These are phyloP conservation scores for Rhopalosiphum maidis DNA, from an alignment of 1,140 invertebrate species.

Conservation along the genomic window DNA sequence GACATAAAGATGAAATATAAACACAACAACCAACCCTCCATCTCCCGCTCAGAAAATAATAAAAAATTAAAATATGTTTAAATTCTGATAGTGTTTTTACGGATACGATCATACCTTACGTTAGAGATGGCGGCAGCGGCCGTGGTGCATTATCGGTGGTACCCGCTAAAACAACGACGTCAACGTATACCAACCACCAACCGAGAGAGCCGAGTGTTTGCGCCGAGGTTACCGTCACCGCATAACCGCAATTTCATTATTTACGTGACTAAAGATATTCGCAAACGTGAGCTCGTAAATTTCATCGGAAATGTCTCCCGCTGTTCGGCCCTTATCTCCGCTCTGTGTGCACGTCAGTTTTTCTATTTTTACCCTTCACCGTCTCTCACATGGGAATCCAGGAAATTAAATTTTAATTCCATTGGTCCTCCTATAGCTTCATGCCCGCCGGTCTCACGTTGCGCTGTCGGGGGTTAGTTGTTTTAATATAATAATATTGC, in stretches of 20 bases:
- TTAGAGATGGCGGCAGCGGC: not conserved
- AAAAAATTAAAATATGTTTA: not conserved
- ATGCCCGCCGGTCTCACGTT: not conserved
- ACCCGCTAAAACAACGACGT: not conserved
- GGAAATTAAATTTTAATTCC: conserved; percentile 53
- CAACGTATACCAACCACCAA: not conserved
- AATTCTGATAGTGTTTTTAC: not conserved
- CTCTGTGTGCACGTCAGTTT: not conserved
- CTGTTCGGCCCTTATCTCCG: not conserved
- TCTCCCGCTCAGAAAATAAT: not conserved
- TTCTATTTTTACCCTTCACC: not conserved
- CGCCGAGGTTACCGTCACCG: not conserved
- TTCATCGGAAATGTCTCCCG: conserved; percentile 34
- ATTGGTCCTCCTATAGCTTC: not conserved
- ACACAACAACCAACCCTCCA: not conserved
- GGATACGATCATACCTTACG: not conserved
- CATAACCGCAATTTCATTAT: conserved; percentile 17
- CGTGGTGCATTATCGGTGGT: not conserved
- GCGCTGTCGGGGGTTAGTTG: conserved; percentile 17
- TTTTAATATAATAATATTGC: conserved; percentile 39
- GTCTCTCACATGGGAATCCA: not conserved
- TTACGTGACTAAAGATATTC: conserved; percentile 37
- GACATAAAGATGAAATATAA: not conserved
- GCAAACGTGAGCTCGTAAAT: conserved; percentile 28
- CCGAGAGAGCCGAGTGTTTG: not conserved